Evolutionary conservation across 2,888 invertebrate genomes (phyloP), one percentile per base, ranked within the genome.

Genomic region (Lasioglossum morio): DNA sequence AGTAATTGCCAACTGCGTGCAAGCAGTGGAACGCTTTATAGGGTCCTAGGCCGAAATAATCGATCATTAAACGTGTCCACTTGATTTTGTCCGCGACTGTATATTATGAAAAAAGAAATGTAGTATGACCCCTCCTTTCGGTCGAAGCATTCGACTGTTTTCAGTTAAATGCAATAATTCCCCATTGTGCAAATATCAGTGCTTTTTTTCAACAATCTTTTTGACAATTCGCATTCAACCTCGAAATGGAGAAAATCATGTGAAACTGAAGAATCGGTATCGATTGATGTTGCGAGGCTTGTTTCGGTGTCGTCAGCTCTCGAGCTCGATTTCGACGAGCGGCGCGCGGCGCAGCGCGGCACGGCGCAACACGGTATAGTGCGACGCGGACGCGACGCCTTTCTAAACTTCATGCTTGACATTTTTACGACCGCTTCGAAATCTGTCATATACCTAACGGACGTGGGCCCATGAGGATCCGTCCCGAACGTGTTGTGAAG

Each of bases 401-500:
- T 63, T 63, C 63, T 63, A 63, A 63, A 63, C 63, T 63, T 63
- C 63, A 63, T 30, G 16, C 63, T 63, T 63, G 27, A 63, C 63
- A 63, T 63, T 63, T 63, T 63, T 63, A 63, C 63, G 63, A 63
- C 16, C 63, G n/a, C 63, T 63, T 63, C 16, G 63, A n/a, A 53
- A 53, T 53, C 53, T 53, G 63, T 30, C 63, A 63, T 63, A 30
- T 16, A 63, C 16, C 27, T 63, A 63, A 16, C 7, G 63, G 7
- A 16, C 63, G 27, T 63, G 16, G 27, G 63, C 63, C 63, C 30
- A 63, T 63, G 16, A 63, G 63, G 16, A 63, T 63, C 30, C 14
- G 16, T 60, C 16, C 16, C 16, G 2, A 30, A 63, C 63, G 0
- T 30, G 2, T 30, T 30, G n/a, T 16, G 12, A 63, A 63, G 30